Percentiles rank a stretch among this genome's conserved stretches.
phyloP scores from a whole-genome alignment of 2,888 invertebrate species.

The Hermaeophaga mercurialis region DNA sequence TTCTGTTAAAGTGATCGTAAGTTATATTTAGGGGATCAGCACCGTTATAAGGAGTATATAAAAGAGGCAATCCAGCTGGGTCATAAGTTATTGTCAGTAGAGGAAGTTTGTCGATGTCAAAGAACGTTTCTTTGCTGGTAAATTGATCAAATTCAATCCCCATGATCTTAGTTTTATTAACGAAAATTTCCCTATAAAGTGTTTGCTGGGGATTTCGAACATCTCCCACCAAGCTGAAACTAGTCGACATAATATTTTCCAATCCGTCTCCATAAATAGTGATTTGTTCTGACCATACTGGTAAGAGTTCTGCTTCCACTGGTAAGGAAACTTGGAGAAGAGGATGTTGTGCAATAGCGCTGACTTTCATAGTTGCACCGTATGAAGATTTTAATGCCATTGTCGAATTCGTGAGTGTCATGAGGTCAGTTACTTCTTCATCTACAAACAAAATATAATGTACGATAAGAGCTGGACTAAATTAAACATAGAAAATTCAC shows the following conservation, averaged over 20 bases:
- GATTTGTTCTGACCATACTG: slow-evolving; percentile 86
- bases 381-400: slow-evolving; percentile 76
- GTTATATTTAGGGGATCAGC: slow-evolving; percentile 84
- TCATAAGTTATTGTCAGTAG: slow-evolving; percentile 88
- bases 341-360: slow-evolving; percentile 81
- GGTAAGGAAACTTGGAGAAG: slow-evolving; percentile 81
- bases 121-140: slow-evolving; percentile 87
- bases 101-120: slow-evolving; percentile 81
- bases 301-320: slow-evolving; percentile 88
- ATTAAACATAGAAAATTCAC: too few species aligned
- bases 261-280: slow-evolving; percentile 77
- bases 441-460: slow-evolving; percentile 57
- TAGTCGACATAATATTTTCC: slow-evolving; percentile 72
- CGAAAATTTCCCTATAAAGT: slow-evolving; percentile 77
- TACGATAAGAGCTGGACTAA: too few species aligned
- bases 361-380: slow-evolving; percentile 75
- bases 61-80: slow-evolving; percentile 85
- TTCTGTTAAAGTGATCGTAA: slow-evolving; percentile 78
- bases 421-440: slow-evolving; percentile 73
- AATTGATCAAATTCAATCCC: slow-evolving; percentile 94
- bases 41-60: slow-evolving; percentile 79
- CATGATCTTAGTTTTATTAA: slow-evolving; percentile 86
- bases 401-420: slow-evolving; percentile 79
- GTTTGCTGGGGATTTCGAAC: slow-evolving; percentile 86
- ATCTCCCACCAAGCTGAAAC: slow-evolving; percentile 82